phyloP scores from a whole-genome alignment of 1,140 invertebrate genomes.

The Phocides pigmalion region DNA sequence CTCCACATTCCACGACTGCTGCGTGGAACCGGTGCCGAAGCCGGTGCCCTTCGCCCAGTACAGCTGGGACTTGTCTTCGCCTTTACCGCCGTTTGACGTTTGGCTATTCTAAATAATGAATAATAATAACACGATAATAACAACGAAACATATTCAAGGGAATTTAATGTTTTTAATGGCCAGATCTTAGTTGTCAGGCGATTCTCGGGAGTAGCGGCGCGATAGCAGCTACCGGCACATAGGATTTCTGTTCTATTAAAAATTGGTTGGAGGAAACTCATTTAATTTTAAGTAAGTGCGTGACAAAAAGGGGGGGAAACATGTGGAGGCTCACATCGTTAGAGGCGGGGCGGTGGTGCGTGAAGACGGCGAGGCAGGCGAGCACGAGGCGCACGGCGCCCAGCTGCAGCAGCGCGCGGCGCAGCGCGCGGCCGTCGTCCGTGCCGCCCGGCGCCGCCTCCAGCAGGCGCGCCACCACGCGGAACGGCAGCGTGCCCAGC shows the following conservation, averaged over 20 bases:
- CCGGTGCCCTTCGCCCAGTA: conserved; percentile 98
- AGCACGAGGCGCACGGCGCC: conserved; percentile 93
- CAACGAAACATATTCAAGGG: too few species aligned
- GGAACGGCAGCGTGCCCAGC: conserved; percentile 94
- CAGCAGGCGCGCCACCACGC: conserved; percentile 91
- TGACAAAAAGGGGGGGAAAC: too few species aligned
- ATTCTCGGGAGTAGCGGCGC: too few species aligned
- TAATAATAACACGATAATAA: too few species aligned
- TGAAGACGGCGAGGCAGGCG: conserved; percentile 94
- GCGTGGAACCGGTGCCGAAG: conserved; percentile 97
- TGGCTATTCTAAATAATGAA: conserved; percentile 69
- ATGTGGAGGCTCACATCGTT: conserved; percentile 50
- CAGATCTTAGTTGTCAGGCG: too few species aligned
- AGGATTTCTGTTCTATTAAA: too few species aligned
- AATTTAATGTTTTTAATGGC: too few species aligned
- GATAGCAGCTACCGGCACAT: too few species aligned
- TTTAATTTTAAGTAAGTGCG: too few species aligned
- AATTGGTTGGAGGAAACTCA: too few species aligned
- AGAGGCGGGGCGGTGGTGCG: conserved; percentile 88
- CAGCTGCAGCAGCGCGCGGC: conserved; percentile 92
- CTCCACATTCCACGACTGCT: conserved; percentile 98
- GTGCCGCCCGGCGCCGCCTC: conserved; percentile 91
- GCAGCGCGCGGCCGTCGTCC: conserved; percentile 90
- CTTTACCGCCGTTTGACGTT: conserved; percentile 57
- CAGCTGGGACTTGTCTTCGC: conserved; percentile 91